phyloP scores from a whole-genome alignment of 2,797 vertebrate genomes.

The Peromyscus aztecus region DNA sequence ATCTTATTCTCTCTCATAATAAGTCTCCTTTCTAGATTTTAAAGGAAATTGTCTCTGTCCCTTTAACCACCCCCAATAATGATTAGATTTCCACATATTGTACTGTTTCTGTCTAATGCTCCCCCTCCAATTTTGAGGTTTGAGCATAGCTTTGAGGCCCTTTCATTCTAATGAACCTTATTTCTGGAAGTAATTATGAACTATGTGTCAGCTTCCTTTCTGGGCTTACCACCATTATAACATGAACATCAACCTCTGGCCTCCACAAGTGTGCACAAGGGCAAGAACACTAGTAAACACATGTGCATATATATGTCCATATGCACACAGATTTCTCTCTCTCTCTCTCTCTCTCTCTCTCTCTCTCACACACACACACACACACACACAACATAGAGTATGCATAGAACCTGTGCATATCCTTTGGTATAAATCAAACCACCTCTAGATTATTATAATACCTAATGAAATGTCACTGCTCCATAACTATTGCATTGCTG shows the following conservation, averaged over 20 bases:
- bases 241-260: neutral
- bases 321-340: neutral
- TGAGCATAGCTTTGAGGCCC: neutral
- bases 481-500: neutral
- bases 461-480: neutral
- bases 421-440: neutral
- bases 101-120: neutral
- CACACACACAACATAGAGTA: neutral
- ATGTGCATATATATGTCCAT: neutral
- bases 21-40: neutral
- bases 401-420: neutral
- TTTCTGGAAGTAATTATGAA: neutral
- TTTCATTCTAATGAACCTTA: neutral
- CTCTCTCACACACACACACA: neutral
- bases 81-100: neutral
- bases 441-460: neutral
- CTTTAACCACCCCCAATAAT: neutral
- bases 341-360: neutral
- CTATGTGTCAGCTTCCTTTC: neutral
- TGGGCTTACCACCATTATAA: neutral
- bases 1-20: neutral
- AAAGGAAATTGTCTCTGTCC: neutral
- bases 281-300: neutral
- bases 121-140: neutral
- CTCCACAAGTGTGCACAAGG: neutral